Conservation (phyloP, 2,888 invertebrate species). For the Tillus elongatus region DNA sequence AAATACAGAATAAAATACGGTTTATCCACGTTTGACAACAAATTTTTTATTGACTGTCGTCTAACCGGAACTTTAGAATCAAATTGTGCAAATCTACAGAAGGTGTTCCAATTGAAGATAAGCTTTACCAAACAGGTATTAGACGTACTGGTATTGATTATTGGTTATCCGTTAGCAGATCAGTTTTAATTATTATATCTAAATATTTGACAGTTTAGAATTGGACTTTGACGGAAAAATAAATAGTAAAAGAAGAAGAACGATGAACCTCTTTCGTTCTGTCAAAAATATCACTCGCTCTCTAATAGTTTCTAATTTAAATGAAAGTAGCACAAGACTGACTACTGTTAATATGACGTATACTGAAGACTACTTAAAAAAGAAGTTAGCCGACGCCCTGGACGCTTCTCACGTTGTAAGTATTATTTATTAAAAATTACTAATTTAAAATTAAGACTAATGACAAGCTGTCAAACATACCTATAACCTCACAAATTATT, state of each 20-base stretch:
- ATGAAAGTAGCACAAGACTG: background rate
- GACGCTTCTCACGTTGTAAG: conserved; percentile 64
- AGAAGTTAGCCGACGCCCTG: conserved; percentile 57
- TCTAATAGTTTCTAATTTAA: background rate
- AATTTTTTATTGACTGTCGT: no score
- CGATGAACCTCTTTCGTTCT: conserved; percentile 2
- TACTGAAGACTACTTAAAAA: conserved; percentile 55
- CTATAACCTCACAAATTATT: background rate
- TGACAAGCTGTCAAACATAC: background rate
- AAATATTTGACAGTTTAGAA: no score
- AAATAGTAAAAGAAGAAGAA: background rate
- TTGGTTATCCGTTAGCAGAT: no score
- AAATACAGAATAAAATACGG: no score
- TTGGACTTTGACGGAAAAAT: background rate
- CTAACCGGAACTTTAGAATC: no score
- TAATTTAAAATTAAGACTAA: background rate
- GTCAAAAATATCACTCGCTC: background rate
- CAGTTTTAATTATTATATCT: no score
- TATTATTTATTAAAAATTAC: conserved; percentile 30
- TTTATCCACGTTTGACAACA: no score
- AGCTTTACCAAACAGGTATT: no score
- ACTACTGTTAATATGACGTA: conserved; percentile 48
- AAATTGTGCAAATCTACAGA: no score
- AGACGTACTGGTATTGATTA: no score
- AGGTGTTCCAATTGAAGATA: no score